Percentiles rank a stretch among this genome's conserved stretches.
phyloP scores from a whole-genome alignment of 2,113 vertebrate genomes.

The Thermophis baileyi region DNA sequence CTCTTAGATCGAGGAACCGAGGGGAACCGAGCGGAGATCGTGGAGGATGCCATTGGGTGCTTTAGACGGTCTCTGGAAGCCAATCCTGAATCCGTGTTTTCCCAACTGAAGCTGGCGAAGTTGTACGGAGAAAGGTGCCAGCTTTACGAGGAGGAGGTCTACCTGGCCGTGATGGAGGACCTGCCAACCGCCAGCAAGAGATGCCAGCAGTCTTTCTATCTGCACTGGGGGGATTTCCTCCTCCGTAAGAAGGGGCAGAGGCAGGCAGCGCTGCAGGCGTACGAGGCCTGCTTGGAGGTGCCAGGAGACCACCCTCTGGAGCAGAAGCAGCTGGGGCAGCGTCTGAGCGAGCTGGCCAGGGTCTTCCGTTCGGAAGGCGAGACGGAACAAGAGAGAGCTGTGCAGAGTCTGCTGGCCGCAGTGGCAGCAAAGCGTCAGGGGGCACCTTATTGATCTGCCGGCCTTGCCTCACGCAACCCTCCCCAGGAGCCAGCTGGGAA shows the following conservation, averaged over 20 bases:
- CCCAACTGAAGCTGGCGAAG: not conserved
- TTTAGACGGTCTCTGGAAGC: not conserved
- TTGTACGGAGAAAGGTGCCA: not conserved
- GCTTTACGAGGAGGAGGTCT: not conserved
- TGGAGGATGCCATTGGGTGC: not conserved
- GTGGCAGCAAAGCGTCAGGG: too few species aligned
- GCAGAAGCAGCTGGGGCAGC: fast-evolving
- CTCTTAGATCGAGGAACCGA: fast-evolving
- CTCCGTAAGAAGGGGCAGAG: not conserved
- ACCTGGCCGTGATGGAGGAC: not conserved
- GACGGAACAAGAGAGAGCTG: fast-evolving
- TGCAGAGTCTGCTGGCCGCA: fast-evolving
- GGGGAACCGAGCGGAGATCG: fast-evolving
- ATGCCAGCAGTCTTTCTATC: slow-evolving; percentile 9
- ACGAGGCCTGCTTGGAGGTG: not conserved
- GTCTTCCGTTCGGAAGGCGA: not conserved
- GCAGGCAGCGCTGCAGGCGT: not conserved
- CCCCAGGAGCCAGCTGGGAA: not conserved
- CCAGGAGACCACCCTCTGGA: not conserved
- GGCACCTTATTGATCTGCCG: not conserved
- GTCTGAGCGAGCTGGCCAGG: fast-evolving
- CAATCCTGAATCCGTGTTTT: not conserved
- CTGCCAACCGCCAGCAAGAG: not conserved
- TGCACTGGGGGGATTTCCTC: slow-evolving; percentile 10
- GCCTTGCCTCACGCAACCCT: fast-evolving